Conservation (phyloP, 2,797 vertebrate species). For the Anas bernieri region DNA sequence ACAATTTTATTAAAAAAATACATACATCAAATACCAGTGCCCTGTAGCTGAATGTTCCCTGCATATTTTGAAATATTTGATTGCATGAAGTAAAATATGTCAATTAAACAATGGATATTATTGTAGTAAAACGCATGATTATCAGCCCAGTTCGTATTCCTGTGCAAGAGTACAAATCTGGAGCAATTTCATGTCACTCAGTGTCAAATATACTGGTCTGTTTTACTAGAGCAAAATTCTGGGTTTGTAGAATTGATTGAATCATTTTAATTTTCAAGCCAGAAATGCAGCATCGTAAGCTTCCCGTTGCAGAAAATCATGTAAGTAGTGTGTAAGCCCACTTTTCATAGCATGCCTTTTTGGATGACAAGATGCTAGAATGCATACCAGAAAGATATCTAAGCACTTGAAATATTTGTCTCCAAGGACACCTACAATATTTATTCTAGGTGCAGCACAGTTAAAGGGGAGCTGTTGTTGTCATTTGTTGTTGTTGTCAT, state of each 20-base stretch:
- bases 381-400: neutral
- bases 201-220: neutral
- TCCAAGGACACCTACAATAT: conserved; percentile 55
- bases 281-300: neutral
- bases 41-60: neutral
- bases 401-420: conserved; percentile 34
- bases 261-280: conserved; percentile 4
- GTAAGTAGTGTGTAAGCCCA: neutral
- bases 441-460: conserved; percentile 66
- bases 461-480: conserved; percentile 41
- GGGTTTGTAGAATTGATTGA: neutral
- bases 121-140: neutral
- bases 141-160: neutral
- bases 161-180: neutral
- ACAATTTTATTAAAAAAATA: neutral
- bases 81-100: neutral
- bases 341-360: neutral
- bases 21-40: neutral
- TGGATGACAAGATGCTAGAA: neutral
- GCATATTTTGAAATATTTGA: neutral
- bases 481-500: conserved; percentile 57
- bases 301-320: neutral
- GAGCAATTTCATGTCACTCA: neutral
- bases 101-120: neutral
- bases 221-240: neutral